Percentiles rank a stretch among this genome's conserved stretches.
Evolutionary conservation across 1,140 invertebrate genomes (phyloP).

Genomic region (Dysdera silvatica): DNA sequence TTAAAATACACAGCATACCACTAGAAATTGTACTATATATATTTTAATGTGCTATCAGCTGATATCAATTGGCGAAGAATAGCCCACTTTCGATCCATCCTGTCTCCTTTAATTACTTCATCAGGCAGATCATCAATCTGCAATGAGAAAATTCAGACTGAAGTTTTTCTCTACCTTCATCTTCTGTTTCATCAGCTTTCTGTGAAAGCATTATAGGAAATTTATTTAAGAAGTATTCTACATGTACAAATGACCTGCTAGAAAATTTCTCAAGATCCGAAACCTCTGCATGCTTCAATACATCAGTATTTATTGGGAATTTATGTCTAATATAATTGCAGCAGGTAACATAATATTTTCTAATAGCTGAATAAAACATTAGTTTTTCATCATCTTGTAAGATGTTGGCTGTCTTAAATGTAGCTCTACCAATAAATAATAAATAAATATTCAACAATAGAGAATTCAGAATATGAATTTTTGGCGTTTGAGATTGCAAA

Average conservation of each 20-base stretch:
- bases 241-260: background rate
- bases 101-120: background rate
- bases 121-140: background rate
- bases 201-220: background rate
- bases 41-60: background rate
- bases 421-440: background rate
- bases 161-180: background rate
- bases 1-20: background rate
- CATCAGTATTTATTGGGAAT: background rate
- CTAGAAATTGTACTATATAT: background rate
- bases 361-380: background rate
- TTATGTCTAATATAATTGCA: background rate
- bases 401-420: background rate
- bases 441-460: background rate
- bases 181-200: background rate
- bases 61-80: background rate
- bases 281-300: background rate
- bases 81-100: background rate
- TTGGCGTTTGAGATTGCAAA: background rate
- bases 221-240: background rate
- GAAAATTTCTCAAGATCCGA: background rate
- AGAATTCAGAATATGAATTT: background rate
- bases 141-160: background rate
- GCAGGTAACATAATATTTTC: background rate
- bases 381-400: background rate